Percentiles rank a stretch among this genome's conserved stretches.
Conservation (phyloP, 2,797 vertebrate species). For the Pangasius macronema region DNA sequence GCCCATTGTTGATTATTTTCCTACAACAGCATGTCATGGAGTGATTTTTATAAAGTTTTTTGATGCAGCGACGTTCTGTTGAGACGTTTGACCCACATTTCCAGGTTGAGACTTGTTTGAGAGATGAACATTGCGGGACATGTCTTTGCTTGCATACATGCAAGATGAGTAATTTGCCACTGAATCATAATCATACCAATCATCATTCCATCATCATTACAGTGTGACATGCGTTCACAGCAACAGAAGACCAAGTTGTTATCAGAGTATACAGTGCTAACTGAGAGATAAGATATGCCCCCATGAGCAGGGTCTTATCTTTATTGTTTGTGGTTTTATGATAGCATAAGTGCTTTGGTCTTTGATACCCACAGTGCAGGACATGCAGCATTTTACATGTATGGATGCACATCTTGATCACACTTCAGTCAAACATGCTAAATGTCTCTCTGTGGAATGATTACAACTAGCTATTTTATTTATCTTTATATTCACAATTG, state of each 20-base stretch:
- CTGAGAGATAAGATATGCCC: slow-evolving; percentile 16
- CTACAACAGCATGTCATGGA: neutral
- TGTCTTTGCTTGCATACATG: neutral
- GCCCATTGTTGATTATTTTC: neutral
- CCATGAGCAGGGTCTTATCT: slow-evolving; percentile 14
- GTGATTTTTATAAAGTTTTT: neutral
- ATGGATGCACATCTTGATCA: no score
- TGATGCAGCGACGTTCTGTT: neutral
- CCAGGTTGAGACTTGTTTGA: neutral
- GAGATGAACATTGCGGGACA: neutral
- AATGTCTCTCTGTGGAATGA: neutral
- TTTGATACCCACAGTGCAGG: neutral
- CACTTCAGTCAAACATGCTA: neutral
- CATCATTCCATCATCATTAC: neutral
- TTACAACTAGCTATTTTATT: neutral
- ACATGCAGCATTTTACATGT: neutral
- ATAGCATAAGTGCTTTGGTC: slow-evolving; percentile 2
- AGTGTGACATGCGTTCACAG: neutral
- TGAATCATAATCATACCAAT: neutral
- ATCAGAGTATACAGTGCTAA: neutral
- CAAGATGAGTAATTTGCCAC: neutral
- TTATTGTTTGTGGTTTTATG: slow-evolving; percentile 15
- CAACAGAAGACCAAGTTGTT: neutral
- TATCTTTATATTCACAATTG: neutral
- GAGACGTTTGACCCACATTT: neutral